Evolutionary conservation across 2,113 vertebrate genomes (phyloP), one percentile per base, ranked within the genome.

Genomic region (Amia ocellicauda): DNA sequence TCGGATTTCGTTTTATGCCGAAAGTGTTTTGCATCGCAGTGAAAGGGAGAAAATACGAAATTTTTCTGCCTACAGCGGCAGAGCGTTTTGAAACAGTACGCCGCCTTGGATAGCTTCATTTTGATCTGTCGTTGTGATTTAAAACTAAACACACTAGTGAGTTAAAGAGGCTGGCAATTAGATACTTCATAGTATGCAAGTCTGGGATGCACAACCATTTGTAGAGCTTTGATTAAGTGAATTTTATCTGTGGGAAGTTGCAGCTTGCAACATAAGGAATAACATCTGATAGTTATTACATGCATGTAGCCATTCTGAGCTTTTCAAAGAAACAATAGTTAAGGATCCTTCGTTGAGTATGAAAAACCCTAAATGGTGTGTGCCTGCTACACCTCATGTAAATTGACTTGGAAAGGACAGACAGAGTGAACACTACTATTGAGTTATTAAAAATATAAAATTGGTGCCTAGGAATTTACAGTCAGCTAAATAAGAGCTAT

Each of bases 231-330:
- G 71, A 80, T 86, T 77, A 78, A 83, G 78, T 71, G 68, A 69
- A 72, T 71, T 84, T 82, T 85, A 76, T 85, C 77, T 89, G 74
- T 84, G 80, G 75, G 80, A 84, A 80, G 82, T 86, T 86, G 71
- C 63, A 76, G 78, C 69, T 70, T 78, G 78, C 77, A 81, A 63
- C 71, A 67, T 65, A 57, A 79, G 70, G 68, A 83, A 27, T 70
- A 74, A 89, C 91, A 93, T 91, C 89, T 93, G 91, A 91, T 81
- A 87, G 84, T 89, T 89, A 92, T 93, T 95, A 92, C 78, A 82
- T 78, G 68, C 79, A 83, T 78, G 81, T 83, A 87, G 88, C 85
- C 79, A 91, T 89, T 88, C 83, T 66, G 81, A 83, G 90, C 86
- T 86, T 81, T 88, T 83, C 82, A 83, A 83, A 85, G 89, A 85